Percentiles rank a stretch among this genome's conserved stretches.
These are phyloP conservation scores for Acleris cristana DNA, from an alignment of 2,888 invertebrate genomes.

Conservation along the genomic window DNA sequence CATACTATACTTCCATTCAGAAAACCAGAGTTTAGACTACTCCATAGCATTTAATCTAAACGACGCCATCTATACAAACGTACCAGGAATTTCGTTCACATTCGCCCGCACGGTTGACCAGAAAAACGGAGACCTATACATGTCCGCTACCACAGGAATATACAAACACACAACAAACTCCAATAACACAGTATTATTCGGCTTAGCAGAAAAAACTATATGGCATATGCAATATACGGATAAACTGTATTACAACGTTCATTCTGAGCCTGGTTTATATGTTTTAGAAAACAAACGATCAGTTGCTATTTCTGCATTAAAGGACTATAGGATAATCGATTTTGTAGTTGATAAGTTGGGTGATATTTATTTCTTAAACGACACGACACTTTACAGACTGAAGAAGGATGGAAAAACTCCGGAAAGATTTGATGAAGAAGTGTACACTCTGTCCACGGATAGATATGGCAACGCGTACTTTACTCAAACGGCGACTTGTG, in stretches of 20 bases:
- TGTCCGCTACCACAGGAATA: conserved; percentile 61
- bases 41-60: conserved; percentile 63
- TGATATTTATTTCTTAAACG: conserved; percentile 65
- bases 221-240: conserved; percentile 66
- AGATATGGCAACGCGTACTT: conserved; percentile 59
- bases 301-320: background rate
- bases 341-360: conserved; percentile 62
- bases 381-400: conserved; percentile 55
- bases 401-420: conserved; percentile 55
- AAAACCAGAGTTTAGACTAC: conserved; percentile 50
- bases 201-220: conserved; percentile 59
- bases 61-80: conserved; percentile 50
- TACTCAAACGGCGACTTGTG: conserved; percentile 57
- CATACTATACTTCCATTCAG: conserved; percentile 64
- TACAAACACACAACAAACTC: conserved; percentile 55
- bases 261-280: conserved; percentile 56
- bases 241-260: conserved; percentile 58
- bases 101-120: conserved; percentile 66
- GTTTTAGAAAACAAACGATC: conserved; percentile 53
- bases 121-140: conserved; percentile 56
- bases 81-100: conserved; percentile 60
- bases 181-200: conserved; percentile 51
- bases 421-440: conserved; percentile 54
- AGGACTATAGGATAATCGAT: conserved; percentile 59
- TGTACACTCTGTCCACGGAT: conserved; percentile 62